phyloP scores from a whole-genome alignment of 1,140 invertebrate genomes.

The Drosophila fuyamai region DNA sequence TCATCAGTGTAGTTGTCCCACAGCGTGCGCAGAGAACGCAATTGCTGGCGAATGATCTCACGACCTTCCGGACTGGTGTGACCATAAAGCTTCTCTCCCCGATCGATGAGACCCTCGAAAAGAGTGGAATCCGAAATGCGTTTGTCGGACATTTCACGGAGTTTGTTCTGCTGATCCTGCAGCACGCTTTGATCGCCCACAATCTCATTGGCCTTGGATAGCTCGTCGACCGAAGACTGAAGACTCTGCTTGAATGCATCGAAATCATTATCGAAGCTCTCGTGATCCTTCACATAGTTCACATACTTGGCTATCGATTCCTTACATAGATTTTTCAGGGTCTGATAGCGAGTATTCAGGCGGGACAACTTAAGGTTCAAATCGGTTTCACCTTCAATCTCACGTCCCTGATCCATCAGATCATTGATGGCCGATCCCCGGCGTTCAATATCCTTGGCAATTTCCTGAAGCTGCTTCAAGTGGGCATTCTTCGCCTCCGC shows the following conservation, averaged over 20 bases:
- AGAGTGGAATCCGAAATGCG: slow-evolving; percentile 92
- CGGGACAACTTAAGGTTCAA: slow-evolving; percentile 91
- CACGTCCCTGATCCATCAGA: slow-evolving; percentile 89
- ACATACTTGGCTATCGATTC: slow-evolving; percentile 92
- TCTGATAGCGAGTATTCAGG: slow-evolving; percentile 93
- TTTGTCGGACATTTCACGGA: slow-evolving; percentile 92
- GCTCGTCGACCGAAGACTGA: slow-evolving; percentile 88
- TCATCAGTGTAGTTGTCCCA: slow-evolving; percentile 96
- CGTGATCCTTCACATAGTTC: slow-evolving; percentile 94
- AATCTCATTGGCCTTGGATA: slow-evolving; percentile 92
- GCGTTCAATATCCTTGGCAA: slow-evolving; percentile 90
- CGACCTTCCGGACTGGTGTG: slow-evolving; percentile 97
- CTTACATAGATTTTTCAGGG: slow-evolving; percentile 92
- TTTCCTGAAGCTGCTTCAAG: slow-evolving; percentile 90
- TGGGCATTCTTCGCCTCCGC: slow-evolving; percentile 92
- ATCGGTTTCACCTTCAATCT: slow-evolving; percentile 91
- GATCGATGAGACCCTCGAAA: slow-evolving; percentile 94
- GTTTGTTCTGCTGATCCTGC: slow-evolving; percentile 93
- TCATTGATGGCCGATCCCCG: slow-evolving; percentile 90
- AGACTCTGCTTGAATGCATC: slow-evolving; percentile 91
- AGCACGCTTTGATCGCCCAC: slow-evolving; percentile 94
- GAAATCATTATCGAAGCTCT: slow-evolving; percentile 92
- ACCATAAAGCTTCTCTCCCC: slow-evolving; percentile 95
- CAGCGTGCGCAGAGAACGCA: slow-evolving; percentile 91
- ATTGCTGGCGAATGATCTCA: slow-evolving; percentile 95